A percentile compares a stretch with the other conserved stretches of the same genome.
Evolutionary conservation across 1,140 invertebrate genomes (phyloP).

Genomic region (Patella vulgata): DNA sequence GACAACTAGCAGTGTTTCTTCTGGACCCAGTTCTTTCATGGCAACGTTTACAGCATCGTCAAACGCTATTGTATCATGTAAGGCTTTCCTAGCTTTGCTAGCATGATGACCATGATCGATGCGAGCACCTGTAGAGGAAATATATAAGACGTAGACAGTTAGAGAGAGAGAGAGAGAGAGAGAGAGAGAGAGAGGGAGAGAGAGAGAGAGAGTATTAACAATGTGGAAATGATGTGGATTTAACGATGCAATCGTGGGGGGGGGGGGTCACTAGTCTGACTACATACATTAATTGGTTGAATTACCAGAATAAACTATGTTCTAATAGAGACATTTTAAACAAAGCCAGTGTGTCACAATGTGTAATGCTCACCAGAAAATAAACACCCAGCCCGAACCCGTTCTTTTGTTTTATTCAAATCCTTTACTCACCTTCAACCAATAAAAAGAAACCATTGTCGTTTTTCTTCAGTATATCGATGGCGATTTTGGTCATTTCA

Average conservation of each 20-base stretch:
- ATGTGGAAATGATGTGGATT: no score
- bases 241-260: no score
- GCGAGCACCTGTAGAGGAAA: conserved; percentile 55
- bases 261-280: no score
- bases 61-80: conserved; percentile 82
- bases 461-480: conserved; percentile 82
- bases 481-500: conserved; percentile 87
- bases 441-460: conserved; percentile 89
- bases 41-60: conserved; percentile 77
- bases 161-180: no score
- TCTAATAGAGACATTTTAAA: no score
- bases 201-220: conserved; percentile 4
- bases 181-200: conserved; percentile 3
- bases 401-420: no score
- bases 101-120: conserved; percentile 91
- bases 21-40: conserved; percentile 69
- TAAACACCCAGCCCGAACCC: background rate
- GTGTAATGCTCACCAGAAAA: background rate
- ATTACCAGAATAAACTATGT: no score
- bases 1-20: conserved; percentile 85
- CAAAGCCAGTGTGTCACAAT: background rate
- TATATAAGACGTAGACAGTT: background rate
- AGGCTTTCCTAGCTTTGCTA: conserved; percentile 80
- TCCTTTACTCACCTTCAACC: conserved; percentile 78
- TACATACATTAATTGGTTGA: background rate